Conservation (phyloP, 2,888 invertebrate species). For the Aphodius sticticus region DNA sequence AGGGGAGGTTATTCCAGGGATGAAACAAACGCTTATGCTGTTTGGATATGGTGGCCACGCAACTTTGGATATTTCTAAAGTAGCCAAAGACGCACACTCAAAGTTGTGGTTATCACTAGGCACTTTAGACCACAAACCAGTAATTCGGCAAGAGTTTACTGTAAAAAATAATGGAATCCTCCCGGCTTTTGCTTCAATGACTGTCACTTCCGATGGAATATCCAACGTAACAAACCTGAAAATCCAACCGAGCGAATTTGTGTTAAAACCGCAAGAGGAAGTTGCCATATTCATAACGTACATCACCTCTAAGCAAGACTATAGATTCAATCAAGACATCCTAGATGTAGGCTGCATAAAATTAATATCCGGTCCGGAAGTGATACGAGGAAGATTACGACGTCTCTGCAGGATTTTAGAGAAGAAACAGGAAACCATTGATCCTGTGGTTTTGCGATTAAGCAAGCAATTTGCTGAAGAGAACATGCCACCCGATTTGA, state of each 20-base stretch:
- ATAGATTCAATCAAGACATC: conserved; percentile 41
- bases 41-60: conserved; percentile 69
- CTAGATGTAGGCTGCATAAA: conserved; percentile 54
- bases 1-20: conserved; percentile 46
- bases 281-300: conserved; percentile 45
- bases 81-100: conserved; percentile 65
- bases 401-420: conserved; percentile 48
- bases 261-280: conserved; percentile 52
- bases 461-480: conserved; percentile 50
- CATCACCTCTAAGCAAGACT: conserved; percentile 51
- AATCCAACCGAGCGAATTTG: conserved; percentile 50
- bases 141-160: conserved; percentile 61
- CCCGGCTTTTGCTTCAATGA: conserved; percentile 61
- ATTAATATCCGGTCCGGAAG: conserved; percentile 55
- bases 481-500: conserved; percentile 51
- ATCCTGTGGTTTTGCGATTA: conserved; percentile 46
- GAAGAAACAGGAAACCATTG: conserved; percentile 41
- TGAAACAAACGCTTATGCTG: conserved; percentile 49
- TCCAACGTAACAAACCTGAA: conserved; percentile 46
- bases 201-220: conserved; percentile 48
- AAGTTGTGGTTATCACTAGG: conserved; percentile 68
- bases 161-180: conserved; percentile 67
- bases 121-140: conserved; percentile 60
- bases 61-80: conserved; percentile 61
- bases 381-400: conserved; percentile 53